Evolutionary conservation across 2,888 invertebrate species (phyloP), one percentile per base, ranked within the genome.

Genomic region (Diplazon laetatorius): DNA sequence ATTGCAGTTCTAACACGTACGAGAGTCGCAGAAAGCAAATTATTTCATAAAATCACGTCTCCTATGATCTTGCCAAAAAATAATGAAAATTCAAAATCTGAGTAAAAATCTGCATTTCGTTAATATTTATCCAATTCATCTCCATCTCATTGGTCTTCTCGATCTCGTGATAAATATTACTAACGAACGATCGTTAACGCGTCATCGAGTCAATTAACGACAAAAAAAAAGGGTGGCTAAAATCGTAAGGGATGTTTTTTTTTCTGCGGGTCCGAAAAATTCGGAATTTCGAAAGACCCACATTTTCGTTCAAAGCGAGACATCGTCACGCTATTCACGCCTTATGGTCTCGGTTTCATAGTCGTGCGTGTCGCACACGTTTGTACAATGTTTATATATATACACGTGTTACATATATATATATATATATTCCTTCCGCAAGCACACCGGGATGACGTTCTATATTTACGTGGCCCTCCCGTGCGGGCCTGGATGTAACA

Each of bases 401-500:
- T n/a, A n/a, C n/a, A n/a, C n/a, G n/a, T n/a, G n/a, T n/a, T n/a
- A n/a, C n/a, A n/a, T 48, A 18, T 69, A 59, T 73, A 42, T 42
- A 42, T 69, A 30, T 30, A 30, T 30, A 30, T 30, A 69, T 52
- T 18, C 65, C 52, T 68, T 59, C 59, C 60, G 48, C 63, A 48
- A 63, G 37, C 83, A 76, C 78, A 79, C 78, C 81, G 68, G 80
- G 82, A 80, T 80, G 77, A 78, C 81, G 78, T 81, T 85, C 85
- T 85, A 85, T 84, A 85, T 85, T 85, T 83, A 84, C 82, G 81
- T 59, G 59, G 57, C 22, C 68, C 55, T 63, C 52, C 60, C 30
- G 63, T 73, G 71, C 63, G 63, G 72, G 74, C 18, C 25, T 48
- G 42, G 66, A 42, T 65, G 65, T 25, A 46, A 50, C 37, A 65